phyloP scores from a whole-genome alignment of 2,113 vertebrate genomes.

The Falcunculus frontatus region DNA sequence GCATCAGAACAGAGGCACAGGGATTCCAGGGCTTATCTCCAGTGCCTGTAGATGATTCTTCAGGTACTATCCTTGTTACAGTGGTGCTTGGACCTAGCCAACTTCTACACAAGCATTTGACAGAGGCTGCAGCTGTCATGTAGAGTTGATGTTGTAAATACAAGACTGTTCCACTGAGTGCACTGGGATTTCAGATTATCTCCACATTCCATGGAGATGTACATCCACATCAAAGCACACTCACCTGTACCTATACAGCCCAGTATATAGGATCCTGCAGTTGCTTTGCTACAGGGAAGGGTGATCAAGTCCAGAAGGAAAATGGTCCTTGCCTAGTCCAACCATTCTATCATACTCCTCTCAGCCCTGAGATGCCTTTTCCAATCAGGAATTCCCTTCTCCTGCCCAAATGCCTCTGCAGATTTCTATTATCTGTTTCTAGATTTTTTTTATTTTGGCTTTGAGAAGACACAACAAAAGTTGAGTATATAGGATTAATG shows the following conservation, averaged over 20 bases:
- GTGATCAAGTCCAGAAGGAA: neutral
- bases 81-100: neutral
- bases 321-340: neutral
- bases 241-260: neutral
- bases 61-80: no score
- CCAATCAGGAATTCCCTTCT: neutral
- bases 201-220: neutral
- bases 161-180: rapidly evolving
- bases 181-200: neutral
- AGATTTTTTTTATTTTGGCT: neutral
- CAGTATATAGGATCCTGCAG: rapidly evolving
- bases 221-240: neutral
- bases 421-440: neutral
- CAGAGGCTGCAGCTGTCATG: neutral
- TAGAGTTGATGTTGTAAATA: neutral
- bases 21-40: neutral
- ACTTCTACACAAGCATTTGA: neutral
- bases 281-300: neutral
- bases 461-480: neutral
- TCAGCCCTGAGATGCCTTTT: neutral
- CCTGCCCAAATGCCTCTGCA: neutral
- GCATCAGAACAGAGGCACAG: neutral
- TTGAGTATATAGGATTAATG: neutral
- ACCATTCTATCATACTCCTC: neutral
- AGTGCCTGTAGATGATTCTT: neutral